Evolutionary conservation across 2,888 invertebrate species (phyloP), one percentile per base, ranked within the genome.

Genomic region (Drosophila kanekoi): DNA sequence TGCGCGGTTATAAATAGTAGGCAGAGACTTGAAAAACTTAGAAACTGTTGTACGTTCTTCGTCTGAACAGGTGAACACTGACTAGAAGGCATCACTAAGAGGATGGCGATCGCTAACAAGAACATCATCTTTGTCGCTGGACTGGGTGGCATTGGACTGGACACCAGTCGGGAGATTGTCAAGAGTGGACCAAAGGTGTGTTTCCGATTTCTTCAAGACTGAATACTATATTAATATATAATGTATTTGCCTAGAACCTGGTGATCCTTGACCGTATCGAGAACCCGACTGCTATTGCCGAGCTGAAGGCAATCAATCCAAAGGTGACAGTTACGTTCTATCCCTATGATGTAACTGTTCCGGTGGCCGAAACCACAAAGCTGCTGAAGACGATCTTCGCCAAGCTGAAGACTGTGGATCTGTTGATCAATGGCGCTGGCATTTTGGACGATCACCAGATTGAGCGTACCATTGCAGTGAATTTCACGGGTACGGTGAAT

Each of bases 81-180:
- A 43, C 60, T 13, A 64, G 37, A 43, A 37, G 14, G 38, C 44
- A 45, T 45, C 51, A 64, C 5, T n/a, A 8, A 6, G 28, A 48
- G 0, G 28, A 88, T 90, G 87, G 59, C 76, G 49, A 71, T 90
- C 51, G 72, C 72, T 37, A 86, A 81, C 53, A 90, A 90, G 71
- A 82, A 90, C 63, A 72, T 90, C 1, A 81, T 89, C 28, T 89
- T 86, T 63, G 88, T 91, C 16, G 90, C 89, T 44, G 91, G 87
- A 47, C 81, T 90, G 58, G 90, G 91, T 4, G 91, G 89, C 40
- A 89, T 91, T 66, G 91, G 87, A 13, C 78, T 90, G 47, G 91
- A 87, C 62, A 85, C 87, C 20, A 87, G 87, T 57, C 89, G 83
- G 51, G 69, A 82, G 57, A 71, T 87, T 20, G 74, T 86, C 54